Conservation (phyloP, 2,797 vertebrate species). For the Notolepis coatsorum region DNA sequence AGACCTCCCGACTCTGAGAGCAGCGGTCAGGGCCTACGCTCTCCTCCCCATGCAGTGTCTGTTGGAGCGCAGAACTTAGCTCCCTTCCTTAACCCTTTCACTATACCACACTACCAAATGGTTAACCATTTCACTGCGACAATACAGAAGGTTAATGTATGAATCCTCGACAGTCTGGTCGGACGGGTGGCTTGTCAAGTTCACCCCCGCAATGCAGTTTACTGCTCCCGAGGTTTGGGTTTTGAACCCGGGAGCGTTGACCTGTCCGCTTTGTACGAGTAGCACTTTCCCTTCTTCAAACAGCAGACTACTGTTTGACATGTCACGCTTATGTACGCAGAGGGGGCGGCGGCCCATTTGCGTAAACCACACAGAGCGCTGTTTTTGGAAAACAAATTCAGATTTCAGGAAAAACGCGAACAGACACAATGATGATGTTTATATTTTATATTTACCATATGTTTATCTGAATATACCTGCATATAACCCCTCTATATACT, state of each 20-base stretch:
- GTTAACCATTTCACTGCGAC: too few relatives aligned
- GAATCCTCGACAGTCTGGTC: slow-evolving; percentile 40
- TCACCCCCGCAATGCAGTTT: slow-evolving; percentile 59
- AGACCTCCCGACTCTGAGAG: too few relatives aligned
- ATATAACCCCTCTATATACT: too few relatives aligned
- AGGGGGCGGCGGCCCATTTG: slow-evolving; percentile 47
- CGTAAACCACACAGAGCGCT: slow-evolving; percentile 33
- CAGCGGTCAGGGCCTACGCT: too few relatives aligned
- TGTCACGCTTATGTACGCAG: slow-evolving; percentile 55
- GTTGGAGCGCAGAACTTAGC: too few relatives aligned
- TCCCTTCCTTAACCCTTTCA: too few relatives aligned
- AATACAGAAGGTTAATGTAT: slow-evolving; percentile 56
- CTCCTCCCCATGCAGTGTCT: too few relatives aligned
- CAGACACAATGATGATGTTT: too few relatives aligned
- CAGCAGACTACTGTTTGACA: slow-evolving; percentile 78
- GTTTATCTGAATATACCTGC: too few relatives aligned
- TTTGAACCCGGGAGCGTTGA: slow-evolving; percentile 82
- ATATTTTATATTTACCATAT: too few relatives aligned
- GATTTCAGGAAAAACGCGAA: neutral
- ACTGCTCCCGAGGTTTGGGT: slow-evolving; percentile 56
- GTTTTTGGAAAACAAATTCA: slow-evolving; percentile 23
- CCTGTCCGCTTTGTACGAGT: slow-evolving; percentile 77
- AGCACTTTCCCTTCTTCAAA: slow-evolving; percentile 84
- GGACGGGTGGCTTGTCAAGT: slow-evolving; percentile 58
- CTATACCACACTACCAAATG: too few relatives aligned